phyloP scores from a whole-genome alignment of 2,797 vertebrate genomes.

The Mus spretus region DNA sequence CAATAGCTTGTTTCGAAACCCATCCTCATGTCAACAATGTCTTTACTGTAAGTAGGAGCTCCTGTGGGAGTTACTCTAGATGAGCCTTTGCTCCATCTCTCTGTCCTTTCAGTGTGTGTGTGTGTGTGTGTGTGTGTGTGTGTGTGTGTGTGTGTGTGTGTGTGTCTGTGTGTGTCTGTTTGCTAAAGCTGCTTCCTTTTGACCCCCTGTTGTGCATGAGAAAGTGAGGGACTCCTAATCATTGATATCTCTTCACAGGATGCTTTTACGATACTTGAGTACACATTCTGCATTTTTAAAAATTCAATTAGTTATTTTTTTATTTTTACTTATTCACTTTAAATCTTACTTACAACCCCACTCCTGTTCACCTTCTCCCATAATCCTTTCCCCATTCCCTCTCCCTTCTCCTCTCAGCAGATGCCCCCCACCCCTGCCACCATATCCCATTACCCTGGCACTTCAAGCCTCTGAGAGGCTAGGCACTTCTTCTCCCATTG shows the following conservation, averaged over 20 bases:
- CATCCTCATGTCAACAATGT: slow-evolving; percentile 20
- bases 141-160: background rate
- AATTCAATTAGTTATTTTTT: background rate
- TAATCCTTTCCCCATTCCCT: background rate
- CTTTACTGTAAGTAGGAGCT: slow-evolving; percentile 1
- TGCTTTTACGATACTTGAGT: background rate
- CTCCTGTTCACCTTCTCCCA: background rate
- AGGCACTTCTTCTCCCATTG: background rate
- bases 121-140: background rate
- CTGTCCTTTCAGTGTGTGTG: background rate
- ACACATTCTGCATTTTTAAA: background rate
- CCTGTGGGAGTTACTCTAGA: background rate
- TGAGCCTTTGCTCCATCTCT: background rate
- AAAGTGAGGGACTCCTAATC: background rate
- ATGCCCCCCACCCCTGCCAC: accelerated
- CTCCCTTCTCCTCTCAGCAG: background rate
- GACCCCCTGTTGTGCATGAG: background rate
- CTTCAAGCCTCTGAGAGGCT: background rate
- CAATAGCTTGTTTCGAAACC: slow-evolving; percentile 73
- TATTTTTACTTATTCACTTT: background rate
- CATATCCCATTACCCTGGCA: background rate
- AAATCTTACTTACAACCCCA: background rate
- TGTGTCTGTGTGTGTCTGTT: background rate
- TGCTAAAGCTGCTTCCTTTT: slow-evolving; percentile 28
- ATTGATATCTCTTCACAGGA: background rate